A percentile compares a stretch with the other conserved stretches of the same genome.
Evolutionary conservation across 1,140 invertebrate genomes (phyloP).

Genomic region (Lutraria rhynchaena): DNA sequence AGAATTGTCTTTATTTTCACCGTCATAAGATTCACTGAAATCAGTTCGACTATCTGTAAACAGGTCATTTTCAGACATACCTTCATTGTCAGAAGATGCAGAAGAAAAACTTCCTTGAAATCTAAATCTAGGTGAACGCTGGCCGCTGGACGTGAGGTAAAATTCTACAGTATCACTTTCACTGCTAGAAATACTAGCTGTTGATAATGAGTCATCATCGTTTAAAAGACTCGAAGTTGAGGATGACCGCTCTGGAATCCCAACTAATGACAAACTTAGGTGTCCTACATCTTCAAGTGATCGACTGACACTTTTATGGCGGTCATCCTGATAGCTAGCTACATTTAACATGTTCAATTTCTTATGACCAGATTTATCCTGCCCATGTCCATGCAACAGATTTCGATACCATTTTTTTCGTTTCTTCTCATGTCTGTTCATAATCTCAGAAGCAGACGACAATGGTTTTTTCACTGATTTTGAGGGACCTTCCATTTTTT

Average conservation of each 20-base stretch:
- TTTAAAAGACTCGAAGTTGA: conserved; percentile 11
- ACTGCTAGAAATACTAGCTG: conserved; percentile 16
- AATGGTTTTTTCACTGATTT: conserved; percentile 35
- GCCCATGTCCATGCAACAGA: conserved; percentile 7
- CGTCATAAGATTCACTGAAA: not conserved
- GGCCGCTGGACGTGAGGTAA: no score
- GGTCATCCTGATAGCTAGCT: not conserved
- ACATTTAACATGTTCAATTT: not conserved
- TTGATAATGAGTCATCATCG: conserved; percentile 35
- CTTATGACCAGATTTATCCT: not conserved
- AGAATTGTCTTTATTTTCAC: not conserved
- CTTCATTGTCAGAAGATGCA: conserved; percentile 36
- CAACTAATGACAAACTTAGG: conserved; percentile 23
- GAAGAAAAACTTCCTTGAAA: not conserved
- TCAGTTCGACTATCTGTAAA: not conserved
- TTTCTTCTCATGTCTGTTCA: conserved; percentile 55
- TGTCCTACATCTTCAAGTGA: conserved; percentile 53
- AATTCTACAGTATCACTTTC: conserved; percentile 44
- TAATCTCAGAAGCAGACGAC: conserved; percentile 52
- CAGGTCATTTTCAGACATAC: conserved; percentile 15
- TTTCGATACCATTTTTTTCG: conserved; percentile 44
- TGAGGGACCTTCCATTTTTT: not conserved
- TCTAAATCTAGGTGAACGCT: no score
- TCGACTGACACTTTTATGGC: conserved; percentile 25
- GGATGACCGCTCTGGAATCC: conserved; percentile 3